Percentiles rank a stretch among this genome's conserved stretches.
Conservation (phyloP, 2,888 invertebrate species). For the Ophioninae sp. region DNA sequence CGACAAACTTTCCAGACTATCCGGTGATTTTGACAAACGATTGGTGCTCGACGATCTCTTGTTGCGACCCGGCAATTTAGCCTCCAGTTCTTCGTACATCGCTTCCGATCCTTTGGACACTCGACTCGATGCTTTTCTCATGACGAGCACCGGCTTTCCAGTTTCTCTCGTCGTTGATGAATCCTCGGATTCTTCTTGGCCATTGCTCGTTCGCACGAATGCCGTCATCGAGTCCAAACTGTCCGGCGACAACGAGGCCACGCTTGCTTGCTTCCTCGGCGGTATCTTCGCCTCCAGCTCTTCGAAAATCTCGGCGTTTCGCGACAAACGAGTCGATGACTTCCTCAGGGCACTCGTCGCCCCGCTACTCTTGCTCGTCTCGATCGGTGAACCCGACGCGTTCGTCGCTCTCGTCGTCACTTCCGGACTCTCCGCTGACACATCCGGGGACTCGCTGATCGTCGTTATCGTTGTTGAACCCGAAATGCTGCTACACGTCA, state of each 20-base stretch:
- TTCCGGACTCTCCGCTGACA: conserved; percentile 73
- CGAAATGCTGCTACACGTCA: conserved; percentile 47
- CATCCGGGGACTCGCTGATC: conserved; percentile 69
- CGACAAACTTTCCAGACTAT: conserved; percentile 72
- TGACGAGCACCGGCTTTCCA: conserved; percentile 59
- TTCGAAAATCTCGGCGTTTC: conserved; percentile 77
- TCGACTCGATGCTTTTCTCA: conserved; percentile 70
- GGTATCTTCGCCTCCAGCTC: conserved; percentile 73
- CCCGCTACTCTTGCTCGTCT: conserved; percentile 49
- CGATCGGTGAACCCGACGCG: conserved; percentile 66
- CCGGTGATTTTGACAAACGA: conserved; percentile 75
- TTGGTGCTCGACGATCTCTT: conserved; percentile 71
- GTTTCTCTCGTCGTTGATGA: conserved; percentile 54
- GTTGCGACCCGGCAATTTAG: conserved; percentile 70
- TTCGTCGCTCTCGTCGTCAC: conserved; percentile 52
- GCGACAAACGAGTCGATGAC: conserved; percentile 74
- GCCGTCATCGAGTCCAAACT: conserved; percentile 73
- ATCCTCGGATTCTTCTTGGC: conserved; percentile 62
- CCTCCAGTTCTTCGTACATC: conserved; percentile 73
- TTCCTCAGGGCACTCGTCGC: conserved; percentile 68
- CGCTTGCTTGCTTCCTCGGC: conserved; percentile 68
- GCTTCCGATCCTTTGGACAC: conserved; percentile 71
- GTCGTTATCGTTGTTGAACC: conserved; percentile 69
- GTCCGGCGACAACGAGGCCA: conserved; percentile 76
- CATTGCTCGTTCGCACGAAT: conserved; percentile 46